Evolutionary conservation across 2,888 invertebrate genomes (phyloP).

Genomic region (Eupsilia transversa): DNA sequence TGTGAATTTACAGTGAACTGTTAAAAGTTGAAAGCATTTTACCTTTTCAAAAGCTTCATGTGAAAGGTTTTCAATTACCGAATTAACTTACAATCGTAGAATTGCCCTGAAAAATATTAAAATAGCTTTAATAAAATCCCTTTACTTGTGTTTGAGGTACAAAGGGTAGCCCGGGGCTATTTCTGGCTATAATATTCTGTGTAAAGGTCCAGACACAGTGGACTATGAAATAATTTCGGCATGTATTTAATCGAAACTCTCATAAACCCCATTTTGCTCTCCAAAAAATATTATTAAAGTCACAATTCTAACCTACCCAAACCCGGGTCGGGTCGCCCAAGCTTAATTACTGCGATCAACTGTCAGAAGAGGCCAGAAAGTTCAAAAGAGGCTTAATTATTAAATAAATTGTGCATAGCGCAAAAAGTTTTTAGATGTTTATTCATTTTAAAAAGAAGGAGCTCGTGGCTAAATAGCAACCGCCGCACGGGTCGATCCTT

Average conservation of each 20-base stretch:
- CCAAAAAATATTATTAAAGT: too few species aligned
- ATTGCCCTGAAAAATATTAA: constrained; percentile 13
- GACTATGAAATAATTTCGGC: not conserved
- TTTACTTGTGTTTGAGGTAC: constrained; percentile 22
- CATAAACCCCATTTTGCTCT: too few species aligned
- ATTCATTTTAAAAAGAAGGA: too few species aligned
- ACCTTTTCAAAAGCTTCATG: not conserved
- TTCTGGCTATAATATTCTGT: constrained; percentile 30
- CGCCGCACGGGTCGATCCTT: too few species aligned
- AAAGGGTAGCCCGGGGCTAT: constrained; percentile 42
- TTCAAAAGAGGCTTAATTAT: too few species aligned
- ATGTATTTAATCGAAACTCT: not conserved
- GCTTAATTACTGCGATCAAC: too few species aligned
- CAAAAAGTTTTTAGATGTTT: too few species aligned
- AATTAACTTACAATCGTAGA: constrained; percentile 17
- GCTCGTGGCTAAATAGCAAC: too few species aligned
- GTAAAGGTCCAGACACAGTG: constrained; percentile 9
- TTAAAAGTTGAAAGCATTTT: not conserved
- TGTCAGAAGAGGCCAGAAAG: too few species aligned
- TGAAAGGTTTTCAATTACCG: not conserved
- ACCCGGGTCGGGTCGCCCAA: too few species aligned
- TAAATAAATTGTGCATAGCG: too few species aligned
- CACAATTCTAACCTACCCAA: too few species aligned
- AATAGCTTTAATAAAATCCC: constrained; percentile 28
- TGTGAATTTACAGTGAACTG: not conserved